These are phyloP conservation scores for Pseudanteris insignis DNA, from an alignment of 2,888 invertebrate genomes.

Conservation along the genomic window DNA sequence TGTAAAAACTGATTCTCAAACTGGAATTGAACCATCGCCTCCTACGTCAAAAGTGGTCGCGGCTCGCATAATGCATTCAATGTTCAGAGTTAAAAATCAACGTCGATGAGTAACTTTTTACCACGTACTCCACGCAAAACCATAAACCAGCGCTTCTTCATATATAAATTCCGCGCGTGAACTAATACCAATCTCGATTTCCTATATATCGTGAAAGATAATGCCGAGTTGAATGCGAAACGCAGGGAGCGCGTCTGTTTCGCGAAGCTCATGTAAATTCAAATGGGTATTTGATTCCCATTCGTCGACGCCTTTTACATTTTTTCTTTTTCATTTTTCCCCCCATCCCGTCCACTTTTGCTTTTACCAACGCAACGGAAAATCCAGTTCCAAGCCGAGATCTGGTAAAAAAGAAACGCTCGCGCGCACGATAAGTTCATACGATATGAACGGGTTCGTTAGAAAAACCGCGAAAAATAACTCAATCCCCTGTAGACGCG, in stretches of 20 bases:
- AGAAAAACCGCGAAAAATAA: constrained; percentile 26
- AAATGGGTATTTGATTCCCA: neutral
- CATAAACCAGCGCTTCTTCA: neutral
- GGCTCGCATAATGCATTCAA: too few relatives aligned
- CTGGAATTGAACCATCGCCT: too few relatives aligned
- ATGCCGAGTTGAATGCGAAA: too few relatives aligned
- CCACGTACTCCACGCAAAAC: neutral
- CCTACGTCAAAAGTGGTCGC: too few relatives aligned
- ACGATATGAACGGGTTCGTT: constrained; percentile 17
- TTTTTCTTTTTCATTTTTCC: neutral
- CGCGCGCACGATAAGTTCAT: neutral
- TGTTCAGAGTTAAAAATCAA: too few relatives aligned
- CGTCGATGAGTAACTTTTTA: too few relatives aligned
- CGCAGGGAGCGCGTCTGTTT: neutral
- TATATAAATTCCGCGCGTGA: neutral
- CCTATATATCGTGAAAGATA: too few relatives aligned
- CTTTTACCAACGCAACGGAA: constrained; percentile 8
- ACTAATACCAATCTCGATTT: too few relatives aligned
- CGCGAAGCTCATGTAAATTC: constrained; percentile 7
- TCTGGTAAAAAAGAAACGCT: constrained; percentile 9
- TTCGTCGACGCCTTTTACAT: neutral
- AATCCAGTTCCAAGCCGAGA: constrained; percentile 25
- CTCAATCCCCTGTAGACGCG: constrained; percentile 16
- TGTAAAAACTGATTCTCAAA: too few relatives aligned
- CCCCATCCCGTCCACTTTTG: constrained; percentile 1